Evolutionary conservation across 2,113 vertebrate genomes (phyloP), one percentile per base, ranked within the genome.

Genomic region (Myrmophylax atrothorax): DNA sequence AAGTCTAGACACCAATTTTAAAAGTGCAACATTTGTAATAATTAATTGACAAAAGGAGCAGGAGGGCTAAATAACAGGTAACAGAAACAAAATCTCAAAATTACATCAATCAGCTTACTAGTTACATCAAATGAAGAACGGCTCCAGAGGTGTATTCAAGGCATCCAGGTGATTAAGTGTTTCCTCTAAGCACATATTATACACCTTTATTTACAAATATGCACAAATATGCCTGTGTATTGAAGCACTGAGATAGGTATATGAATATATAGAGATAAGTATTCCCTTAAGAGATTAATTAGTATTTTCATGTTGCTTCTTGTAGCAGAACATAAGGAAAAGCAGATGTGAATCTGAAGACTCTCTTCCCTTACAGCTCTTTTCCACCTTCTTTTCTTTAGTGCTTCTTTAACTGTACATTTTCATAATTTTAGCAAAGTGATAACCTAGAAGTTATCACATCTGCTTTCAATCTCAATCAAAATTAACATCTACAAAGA

Each of bases 141-240:
- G 19, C 40, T 91, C n/a, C 66, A 76, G 52, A 89, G 31, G 6
- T 11, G 3, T 42, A 58, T 47, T 74, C 59, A 84, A 67, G 31
- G 29, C 29, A 52, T 62, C 15, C 29, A 79, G n/a, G n/a, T 78
- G 56, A 89, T 20, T 33, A 23, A 44, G 10, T 35, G 14, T 35
- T 78, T 64, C 37, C 67, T 56, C 66, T 33, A 77, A 62, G 53
- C 15, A 87, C 3, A 17, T 87, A 37, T 4, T 75, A 50, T 11
- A 66, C 40, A 74, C 15, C 18, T 70, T 85, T 90, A 83, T 47
- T 94, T 94, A 84, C 33, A 91, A 94, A 70, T 50, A 78, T 8
- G 37, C 49, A 83, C 12, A 80, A 73, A 83, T 35, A 40, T 18
- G 18, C 42, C 60, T 42, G 9, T 28, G 8, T 59, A 38, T 52